phyloP scores from a whole-genome alignment of 2,113 vertebrate genomes.

The Ivindomyrus marchei region DNA sequence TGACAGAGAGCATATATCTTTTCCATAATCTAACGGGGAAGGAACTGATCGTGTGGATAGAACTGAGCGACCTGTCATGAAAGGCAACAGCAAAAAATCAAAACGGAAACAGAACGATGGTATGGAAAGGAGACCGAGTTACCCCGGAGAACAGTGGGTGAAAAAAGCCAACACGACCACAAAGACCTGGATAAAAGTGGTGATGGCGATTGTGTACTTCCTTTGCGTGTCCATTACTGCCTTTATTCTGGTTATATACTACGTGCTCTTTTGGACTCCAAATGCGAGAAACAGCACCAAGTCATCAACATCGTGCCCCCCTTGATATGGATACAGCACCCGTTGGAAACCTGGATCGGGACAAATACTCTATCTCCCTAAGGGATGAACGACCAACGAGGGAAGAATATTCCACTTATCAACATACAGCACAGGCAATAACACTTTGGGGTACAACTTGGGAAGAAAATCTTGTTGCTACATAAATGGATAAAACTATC shows the following conservation, averaged over 20 bases:
- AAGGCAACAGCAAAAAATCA: conserved; percentile 41
- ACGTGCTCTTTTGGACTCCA: conserved; percentile 73
- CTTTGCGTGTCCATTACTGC: conserved; percentile 75
- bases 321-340: conserved; percentile 1
- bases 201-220: conserved; percentile 72
- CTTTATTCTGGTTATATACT: conserved; percentile 76
- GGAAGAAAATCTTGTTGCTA: neutral
- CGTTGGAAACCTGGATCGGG: neutral
- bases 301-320: conserved; percentile 31
- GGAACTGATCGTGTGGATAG: neutral
- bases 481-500: neutral
- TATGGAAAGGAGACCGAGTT: conserved; percentile 62
- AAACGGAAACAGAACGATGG: conserved; percentile 55
- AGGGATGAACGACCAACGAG: neutral
- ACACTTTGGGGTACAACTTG: neutral
- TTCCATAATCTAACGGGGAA: neutral
- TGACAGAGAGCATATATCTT: neutral
- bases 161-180: conserved; percentile 58
- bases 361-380: neutral
- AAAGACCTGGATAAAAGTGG: conserved; percentile 77
- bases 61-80: conserved; percentile 45
- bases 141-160: conserved; percentile 63
- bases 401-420: neutral
- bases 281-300: conserved; percentile 24
- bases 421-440: neutral